phyloP scores from a whole-genome alignment of 2,888 invertebrate species.

The Leptinotarsa juncta region DNA sequence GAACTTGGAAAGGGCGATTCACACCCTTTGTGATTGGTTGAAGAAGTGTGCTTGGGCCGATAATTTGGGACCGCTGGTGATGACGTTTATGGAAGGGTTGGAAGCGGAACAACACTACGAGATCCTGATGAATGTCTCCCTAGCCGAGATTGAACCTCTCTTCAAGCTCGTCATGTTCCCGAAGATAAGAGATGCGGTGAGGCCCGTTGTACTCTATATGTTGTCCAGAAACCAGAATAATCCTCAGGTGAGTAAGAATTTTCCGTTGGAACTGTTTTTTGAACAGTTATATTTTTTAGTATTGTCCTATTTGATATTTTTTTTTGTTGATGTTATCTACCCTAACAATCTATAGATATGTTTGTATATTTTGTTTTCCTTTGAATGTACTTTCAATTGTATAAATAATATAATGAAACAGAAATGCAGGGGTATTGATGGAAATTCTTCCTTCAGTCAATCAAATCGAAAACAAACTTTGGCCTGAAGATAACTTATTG shows the following conservation, averaged over 20 bases:
- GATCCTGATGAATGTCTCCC: slow-evolving; percentile 71
- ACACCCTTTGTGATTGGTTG: slow-evolving; percentile 77
- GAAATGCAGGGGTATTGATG: too few relatives aligned
- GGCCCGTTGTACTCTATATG: slow-evolving; percentile 75
- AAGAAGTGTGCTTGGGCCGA: slow-evolving; percentile 73
- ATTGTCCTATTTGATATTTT: too few relatives aligned
- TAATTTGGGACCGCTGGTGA: slow-evolving; percentile 75
- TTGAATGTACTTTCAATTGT: too few relatives aligned
- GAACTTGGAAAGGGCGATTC: slow-evolving; percentile 73
- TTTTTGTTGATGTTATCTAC: too few relatives aligned
- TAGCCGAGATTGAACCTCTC: slow-evolving; percentile 72
- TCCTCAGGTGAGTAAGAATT: slow-evolving; percentile 58
- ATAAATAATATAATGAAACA: too few relatives aligned
- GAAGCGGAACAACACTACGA: slow-evolving; percentile 62
- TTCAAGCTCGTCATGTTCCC: slow-evolving; percentile 71
- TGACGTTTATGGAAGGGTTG: slow-evolving; percentile 75
- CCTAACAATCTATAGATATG: too few relatives aligned
- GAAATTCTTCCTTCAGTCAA: too few relatives aligned
- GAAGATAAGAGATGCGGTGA: slow-evolving; percentile 69
- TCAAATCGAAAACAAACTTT: too few relatives aligned
- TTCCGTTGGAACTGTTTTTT: too few relatives aligned
- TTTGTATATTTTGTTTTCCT: too few relatives aligned
- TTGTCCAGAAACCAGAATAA: slow-evolving; percentile 73
- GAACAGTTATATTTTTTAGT: too few relatives aligned
- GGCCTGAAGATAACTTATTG: too few relatives aligned